Base-by-base conservation (phyloP, 2,888 invertebrate species). In the Lasioglossum oenotherae region DNA sequence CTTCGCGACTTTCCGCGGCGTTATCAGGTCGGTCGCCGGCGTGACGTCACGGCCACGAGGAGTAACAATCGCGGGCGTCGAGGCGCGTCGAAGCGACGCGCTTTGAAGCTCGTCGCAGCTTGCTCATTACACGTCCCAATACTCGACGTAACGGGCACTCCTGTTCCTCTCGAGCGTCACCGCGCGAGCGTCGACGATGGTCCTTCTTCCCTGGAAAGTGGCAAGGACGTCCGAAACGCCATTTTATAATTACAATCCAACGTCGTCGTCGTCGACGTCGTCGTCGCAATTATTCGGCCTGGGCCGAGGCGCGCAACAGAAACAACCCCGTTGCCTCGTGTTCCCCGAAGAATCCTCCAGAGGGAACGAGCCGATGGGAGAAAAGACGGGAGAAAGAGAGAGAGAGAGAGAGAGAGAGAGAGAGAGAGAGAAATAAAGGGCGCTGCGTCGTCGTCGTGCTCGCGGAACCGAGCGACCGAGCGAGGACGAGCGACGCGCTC, bases 151-250 rank as follows among this genome's bases (percentile, higher is more conserved):
- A 87, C 87, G 83, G 86, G 86, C 81, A 80, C 86, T 86, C 83
- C 81, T 86, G 76, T 71, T 64, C 71, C 83, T 78, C 87, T 81
- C 41, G 76, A 81, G 35, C 83, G 79, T 67, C 86, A 49, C 81
- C 86, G 77, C 86, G 38, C 53, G 53, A n/a, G 64, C 69, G 31
- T 44, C 69, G 49, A 75, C 86, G 86, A 87, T 86, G 83, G 83
- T 80, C 81, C 87, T 81, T 87, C 80, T 79, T 86, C 75, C 57
- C 75, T 74, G 82, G 35, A 81, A 81, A 84, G 83, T 80, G 77
- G 83, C 83, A 81, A 84, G 87, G 86, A 87, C 87, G 83, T 80
- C 87, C 87, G 86, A 87, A 87, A 87, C 83, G 41, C 79, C 86
- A 84, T 86, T 85, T 87, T 78, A 80, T 83, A 87, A 86, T 86